Percentiles rank a stretch among this genome's conserved stretches.
phyloP scores from a whole-genome alignment of 2,888 invertebrate species.

The Tuberolachnus salignus region DNA sequence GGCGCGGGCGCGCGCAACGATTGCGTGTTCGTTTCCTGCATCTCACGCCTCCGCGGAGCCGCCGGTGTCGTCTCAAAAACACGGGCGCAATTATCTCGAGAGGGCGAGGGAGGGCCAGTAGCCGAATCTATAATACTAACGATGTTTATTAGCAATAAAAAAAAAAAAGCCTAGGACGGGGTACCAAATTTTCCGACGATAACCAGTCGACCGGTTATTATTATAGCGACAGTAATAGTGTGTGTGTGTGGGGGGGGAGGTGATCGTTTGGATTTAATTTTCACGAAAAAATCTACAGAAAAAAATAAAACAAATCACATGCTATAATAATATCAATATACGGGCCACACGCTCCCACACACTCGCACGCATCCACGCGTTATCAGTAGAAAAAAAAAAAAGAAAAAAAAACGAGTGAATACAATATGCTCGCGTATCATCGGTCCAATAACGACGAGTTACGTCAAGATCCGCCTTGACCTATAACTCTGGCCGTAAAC shows the following conservation, averaged over 20 bases:
- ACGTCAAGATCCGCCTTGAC: conserved; percentile 55
- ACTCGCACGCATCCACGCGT: background rate
- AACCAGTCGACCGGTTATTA: too few species aligned
- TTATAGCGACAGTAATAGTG: too few species aligned
- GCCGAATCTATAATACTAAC: too few species aligned
- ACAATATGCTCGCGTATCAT: conserved; percentile 14
- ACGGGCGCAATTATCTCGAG: background rate
- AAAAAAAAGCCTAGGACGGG: too few species aligned
- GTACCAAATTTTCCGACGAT: too few species aligned
- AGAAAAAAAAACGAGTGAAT: conserved; percentile 6
- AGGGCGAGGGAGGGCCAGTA: too few species aligned
- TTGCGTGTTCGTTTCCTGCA: conserved; percentile 1
- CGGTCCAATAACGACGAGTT: conserved; percentile 32
- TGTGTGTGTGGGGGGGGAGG: too few species aligned
- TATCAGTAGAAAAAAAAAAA: conserved; percentile 24
- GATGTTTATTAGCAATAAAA: too few species aligned
- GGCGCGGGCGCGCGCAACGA: background rate
- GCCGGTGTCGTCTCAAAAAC: background rate
- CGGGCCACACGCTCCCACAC: too few species aligned
- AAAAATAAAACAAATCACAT: too few species aligned
- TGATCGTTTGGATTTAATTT: too few species aligned
- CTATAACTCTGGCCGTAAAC: conserved; percentile 47
- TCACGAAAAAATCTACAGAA: background rate
- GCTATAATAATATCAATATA: too few species aligned
- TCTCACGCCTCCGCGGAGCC: background rate